phyloP scores from a whole-genome alignment of 2,113 vertebrate genomes.

The Corythornis madagascariensis region DNA sequence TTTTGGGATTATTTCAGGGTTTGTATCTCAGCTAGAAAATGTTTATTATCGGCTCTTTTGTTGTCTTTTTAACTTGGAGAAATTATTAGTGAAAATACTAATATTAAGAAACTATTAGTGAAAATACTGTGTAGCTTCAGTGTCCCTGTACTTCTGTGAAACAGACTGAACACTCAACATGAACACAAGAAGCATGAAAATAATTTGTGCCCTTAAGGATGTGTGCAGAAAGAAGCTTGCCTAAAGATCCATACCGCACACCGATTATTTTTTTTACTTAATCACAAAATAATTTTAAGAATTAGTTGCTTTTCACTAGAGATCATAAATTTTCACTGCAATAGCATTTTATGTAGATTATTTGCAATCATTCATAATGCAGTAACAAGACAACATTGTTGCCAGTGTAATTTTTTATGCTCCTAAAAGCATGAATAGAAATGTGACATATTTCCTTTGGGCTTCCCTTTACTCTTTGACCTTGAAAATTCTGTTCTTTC shows the following conservation, averaged over 20 bases:
- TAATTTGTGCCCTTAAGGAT: background rate
- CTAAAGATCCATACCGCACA: background rate
- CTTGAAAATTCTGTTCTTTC: background rate
- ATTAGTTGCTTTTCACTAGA: background rate
- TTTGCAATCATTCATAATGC: background rate
- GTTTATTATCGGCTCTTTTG: background rate
- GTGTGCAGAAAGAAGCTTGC: slow-evolving; percentile 10
- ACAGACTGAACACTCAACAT: background rate
- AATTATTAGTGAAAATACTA: background rate
- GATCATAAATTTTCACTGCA: background rate
- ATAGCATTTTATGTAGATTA: slow-evolving; percentile 6
- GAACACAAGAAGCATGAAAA: slow-evolving; percentile 15
- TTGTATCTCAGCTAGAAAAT: background rate
- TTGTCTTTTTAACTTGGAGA: background rate
- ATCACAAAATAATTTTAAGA: background rate
- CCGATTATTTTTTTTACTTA: background rate
- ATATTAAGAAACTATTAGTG: background rate
- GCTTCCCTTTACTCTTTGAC: background rate
- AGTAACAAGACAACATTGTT: background rate
- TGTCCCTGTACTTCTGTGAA: slow-evolving; percentile 15
- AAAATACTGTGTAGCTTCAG: background rate
- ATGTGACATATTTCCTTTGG: background rate
- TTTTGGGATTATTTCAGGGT: background rate
- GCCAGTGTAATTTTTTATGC: background rate
- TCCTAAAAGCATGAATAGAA: background rate